Conservation (phyloP, 2,797 vertebrate genomes). For the Sciurus vulgaris region DNA sequence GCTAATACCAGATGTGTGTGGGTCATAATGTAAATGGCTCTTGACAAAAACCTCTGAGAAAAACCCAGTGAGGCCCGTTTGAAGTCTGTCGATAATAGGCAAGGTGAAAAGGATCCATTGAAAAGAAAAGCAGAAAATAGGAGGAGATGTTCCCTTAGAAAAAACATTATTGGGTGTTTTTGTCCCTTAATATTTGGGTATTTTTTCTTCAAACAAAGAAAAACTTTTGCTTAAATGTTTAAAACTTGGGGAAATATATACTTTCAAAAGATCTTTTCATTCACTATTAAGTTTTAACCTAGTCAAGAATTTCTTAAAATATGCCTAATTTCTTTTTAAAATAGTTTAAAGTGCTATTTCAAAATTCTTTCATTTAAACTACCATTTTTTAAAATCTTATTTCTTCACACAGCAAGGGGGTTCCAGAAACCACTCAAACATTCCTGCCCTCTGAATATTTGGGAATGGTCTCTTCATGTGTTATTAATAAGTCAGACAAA, state of each 20-base stretch:
- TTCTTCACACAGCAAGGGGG: slow-evolving; percentile 65
- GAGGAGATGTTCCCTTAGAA: slow-evolving; percentile 57
- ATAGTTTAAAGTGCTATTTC: slow-evolving; percentile 62
- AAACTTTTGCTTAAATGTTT: slow-evolving; percentile 60
- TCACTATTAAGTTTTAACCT: slow-evolving; percentile 69
- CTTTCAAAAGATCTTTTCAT: slow-evolving; percentile 76
- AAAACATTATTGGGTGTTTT: slow-evolving; percentile 63
- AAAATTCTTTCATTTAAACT: slow-evolving; percentile 61
- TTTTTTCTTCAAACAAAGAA: slow-evolving; percentile 65
- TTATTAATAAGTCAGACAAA: slow-evolving; percentile 86
- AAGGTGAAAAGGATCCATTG: slow-evolving; percentile 23
- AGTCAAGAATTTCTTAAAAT: slow-evolving; percentile 72
- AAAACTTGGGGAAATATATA: slow-evolving; percentile 63
- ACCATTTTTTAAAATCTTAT: slow-evolving; percentile 56
- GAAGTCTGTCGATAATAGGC: slow-evolving; percentile 22
- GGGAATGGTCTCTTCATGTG: slow-evolving; percentile 83
- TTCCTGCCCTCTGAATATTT: slow-evolving; percentile 84
- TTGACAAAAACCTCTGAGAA: slow-evolving; percentile 67
- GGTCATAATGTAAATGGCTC: slow-evolving; percentile 19
- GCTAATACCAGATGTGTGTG: slow-evolving; percentile 58
- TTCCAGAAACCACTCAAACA: slow-evolving; percentile 80
- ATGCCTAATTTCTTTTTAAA: slow-evolving; percentile 56
- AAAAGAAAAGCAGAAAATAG: slow-evolving; percentile 46
- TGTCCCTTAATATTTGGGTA: slow-evolving; percentile 43
- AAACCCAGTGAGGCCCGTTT: slow-evolving; percentile 71